Evolutionary conservation across 1,140 invertebrate species (phyloP).

Genomic region (Cryptotermes secundus): DNA sequence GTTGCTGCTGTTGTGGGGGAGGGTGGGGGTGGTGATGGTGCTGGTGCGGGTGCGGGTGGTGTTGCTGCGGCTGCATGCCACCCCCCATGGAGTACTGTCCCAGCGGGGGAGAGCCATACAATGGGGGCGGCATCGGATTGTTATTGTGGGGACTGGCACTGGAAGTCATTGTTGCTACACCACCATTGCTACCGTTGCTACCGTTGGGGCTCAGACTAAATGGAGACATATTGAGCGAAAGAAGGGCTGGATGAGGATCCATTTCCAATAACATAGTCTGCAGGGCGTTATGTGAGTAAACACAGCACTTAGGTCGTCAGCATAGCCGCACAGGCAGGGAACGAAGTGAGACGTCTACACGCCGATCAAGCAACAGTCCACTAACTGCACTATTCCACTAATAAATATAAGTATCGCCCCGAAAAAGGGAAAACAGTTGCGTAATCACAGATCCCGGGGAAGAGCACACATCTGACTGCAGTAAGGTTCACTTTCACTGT

Average conservation of each 20-base stretch:
- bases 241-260: conserved; percentile 78
- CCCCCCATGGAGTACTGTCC: conserved; percentile 36
- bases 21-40: conserved; percentile 4
- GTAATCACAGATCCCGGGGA: too few relatives aligned
- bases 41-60: conserved; percentile 47
- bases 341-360: too few relatives aligned
- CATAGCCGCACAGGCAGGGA: too few relatives aligned
- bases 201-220: conserved; percentile 67
- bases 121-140: conserved; percentile 44
- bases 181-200: conserved; percentile 40
- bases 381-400: background rate
- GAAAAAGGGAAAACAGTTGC: too few relatives aligned
- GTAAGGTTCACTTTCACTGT: too few relatives aligned
- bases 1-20: conserved; percentile 47
- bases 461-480: too few relatives aligned
- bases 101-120: conserved; percentile 58
- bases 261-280: conserved; percentile 74
- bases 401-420: background rate
- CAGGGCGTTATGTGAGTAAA: conserved; percentile 37
- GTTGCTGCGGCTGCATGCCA: conserved; percentile 42
- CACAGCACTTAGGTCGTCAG: background rate
- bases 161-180: background rate
- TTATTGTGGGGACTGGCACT: background rate
- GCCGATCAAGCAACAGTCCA: background rate
- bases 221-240: conserved; percentile 83